These are phyloP conservation scores for Drosophila bifasciata DNA, from an alignment of 1,140 invertebrate genomes.

Conservation along the genomic window DNA sequence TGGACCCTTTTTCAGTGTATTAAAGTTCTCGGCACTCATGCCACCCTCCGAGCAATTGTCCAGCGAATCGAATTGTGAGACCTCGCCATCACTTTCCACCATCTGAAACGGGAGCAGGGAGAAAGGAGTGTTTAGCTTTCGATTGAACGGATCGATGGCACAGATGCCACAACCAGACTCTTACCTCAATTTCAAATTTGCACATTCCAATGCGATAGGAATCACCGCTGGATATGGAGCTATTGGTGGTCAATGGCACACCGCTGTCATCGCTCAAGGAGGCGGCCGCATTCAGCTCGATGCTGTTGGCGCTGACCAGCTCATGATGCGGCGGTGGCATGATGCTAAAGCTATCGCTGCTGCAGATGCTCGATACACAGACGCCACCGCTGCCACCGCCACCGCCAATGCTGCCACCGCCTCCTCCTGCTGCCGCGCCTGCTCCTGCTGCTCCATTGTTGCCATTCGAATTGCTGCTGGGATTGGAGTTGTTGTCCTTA, in stretches of 20 bases:
- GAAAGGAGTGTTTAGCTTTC: background rate
- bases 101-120: slow-evolving; percentile 83
- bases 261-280: slow-evolving; percentile 86
- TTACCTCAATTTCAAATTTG: slow-evolving; percentile 85
- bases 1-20: slow-evolving; percentile 91
- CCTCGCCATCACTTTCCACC: slow-evolving; percentile 88
- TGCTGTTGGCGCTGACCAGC: slow-evolving; percentile 80
- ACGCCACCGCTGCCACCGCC: slow-evolving; percentile 23
- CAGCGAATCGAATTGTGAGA: slow-evolving; percentile 88
- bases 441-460: slow-evolving; percentile 30
- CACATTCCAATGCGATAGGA: slow-evolving; percentile 84
- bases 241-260: slow-evolving; percentile 85
- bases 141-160: too few species aligned
- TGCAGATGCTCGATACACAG: slow-evolving; percentile 62
- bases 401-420: too few species aligned
- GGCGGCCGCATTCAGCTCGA: slow-evolving; percentile 79
- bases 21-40: slow-evolving; percentile 91
- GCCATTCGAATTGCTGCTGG: slow-evolving; percentile 49
- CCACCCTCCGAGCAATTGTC: slow-evolving; percentile 88
- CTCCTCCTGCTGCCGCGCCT: slow-evolving; percentile 7
- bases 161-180: background rate
- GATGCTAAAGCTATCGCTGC: slow-evolving; percentile 78
- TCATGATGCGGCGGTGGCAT: slow-evolving; percentile 70
- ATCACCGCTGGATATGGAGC: slow-evolving; percentile 86
- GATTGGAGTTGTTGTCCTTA: slow-evolving; percentile 66